A percentile compares a stretch with the other conserved stretches of the same genome.
Conservation (phyloP, 2,888 invertebrate species). For the Aricia artaxerxes region DNA sequence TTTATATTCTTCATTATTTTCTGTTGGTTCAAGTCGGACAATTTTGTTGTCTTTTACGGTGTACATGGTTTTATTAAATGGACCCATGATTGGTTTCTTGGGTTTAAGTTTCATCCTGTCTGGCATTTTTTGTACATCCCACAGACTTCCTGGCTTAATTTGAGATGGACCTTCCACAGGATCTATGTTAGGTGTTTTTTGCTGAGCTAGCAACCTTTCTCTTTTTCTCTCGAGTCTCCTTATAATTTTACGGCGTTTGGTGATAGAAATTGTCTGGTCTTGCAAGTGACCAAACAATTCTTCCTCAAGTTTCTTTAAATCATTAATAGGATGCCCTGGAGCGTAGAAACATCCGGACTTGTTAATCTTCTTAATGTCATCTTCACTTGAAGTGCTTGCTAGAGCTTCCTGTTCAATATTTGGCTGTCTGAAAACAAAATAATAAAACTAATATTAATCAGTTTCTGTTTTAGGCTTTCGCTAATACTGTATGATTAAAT, state of each 20-base stretch:
- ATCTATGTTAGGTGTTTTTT: slow-evolving; percentile 48
- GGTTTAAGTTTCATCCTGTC: slow-evolving; percentile 44
- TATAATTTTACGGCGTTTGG: slow-evolving; percentile 70
- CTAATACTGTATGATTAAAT: background rate
- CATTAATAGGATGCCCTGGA: slow-evolving; percentile 77
- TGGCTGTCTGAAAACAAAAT: slow-evolving; percentile 36
- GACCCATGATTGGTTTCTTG: slow-evolving; percentile 49
- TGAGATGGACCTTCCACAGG: slow-evolving; percentile 42
- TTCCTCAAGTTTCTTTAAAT: slow-evolving; percentile 72
- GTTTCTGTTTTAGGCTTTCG: no score
- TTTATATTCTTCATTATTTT: slow-evolving; percentile 49
- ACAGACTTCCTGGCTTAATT: slow-evolving; percentile 56
- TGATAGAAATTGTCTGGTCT: slow-evolving; percentile 61
- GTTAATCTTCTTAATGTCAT: slow-evolving; percentile 47
- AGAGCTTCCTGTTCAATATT: slow-evolving; percentile 47
- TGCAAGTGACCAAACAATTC: slow-evolving; percentile 71
- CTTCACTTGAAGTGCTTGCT: slow-evolving; percentile 51
- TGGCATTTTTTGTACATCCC: slow-evolving; percentile 69
- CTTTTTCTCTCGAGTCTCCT: slow-evolving; percentile 70
- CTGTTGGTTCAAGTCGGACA: slow-evolving; percentile 60
- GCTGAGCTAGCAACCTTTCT: slow-evolving; percentile 53
- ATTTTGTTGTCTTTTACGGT: slow-evolving; percentile 76
- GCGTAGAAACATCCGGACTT: slow-evolving; percentile 57
- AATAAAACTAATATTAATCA: background rate
- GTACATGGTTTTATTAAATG: slow-evolving; percentile 67